Percentiles rank a stretch among this genome's conserved stretches.
Evolutionary conservation across 53 echinoderm and acorn worm species (phyloP).

Genomic region (Mesocentrotus franciscanus): DNA sequence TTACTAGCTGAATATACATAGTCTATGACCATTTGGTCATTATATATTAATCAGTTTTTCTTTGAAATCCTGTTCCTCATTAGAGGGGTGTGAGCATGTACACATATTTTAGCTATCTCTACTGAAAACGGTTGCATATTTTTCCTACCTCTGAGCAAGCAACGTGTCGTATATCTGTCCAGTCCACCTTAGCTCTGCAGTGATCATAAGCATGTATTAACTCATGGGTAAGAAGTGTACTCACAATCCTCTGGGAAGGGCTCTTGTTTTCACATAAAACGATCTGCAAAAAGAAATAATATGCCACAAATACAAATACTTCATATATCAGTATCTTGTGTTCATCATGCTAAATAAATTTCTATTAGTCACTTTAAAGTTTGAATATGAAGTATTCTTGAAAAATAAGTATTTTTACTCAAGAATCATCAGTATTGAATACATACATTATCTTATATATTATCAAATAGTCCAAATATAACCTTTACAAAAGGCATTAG

Average conservation of each 20-base stretch:
- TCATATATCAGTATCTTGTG: background rate
- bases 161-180: constrained; percentile 87
- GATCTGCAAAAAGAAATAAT: constrained; percentile 69
- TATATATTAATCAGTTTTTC: background rate
- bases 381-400: background rate
- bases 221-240: constrained; percentile 91
- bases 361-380: background rate
- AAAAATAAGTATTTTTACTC: too few species aligned
- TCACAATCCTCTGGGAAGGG: constrained; percentile 79
- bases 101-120: background rate
- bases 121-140: background rate
- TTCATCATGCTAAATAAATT: background rate
- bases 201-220: constrained; percentile 94
- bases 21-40: background rate
- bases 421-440: too few species aligned
- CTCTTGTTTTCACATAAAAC: constrained; percentile 92
- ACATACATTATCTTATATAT: too few species aligned
- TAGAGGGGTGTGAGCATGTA: background rate
- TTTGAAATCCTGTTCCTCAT: background rate
- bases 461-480: too few species aligned
- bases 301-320: background rate
- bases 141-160: constrained; percentile 89
- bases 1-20: background rate
- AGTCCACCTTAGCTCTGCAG: constrained; percentile 85
- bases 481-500: too few species aligned